phyloP scores from a whole-genome alignment of 2,797 vertebrate genomes.

The Vultur gryphus region DNA sequence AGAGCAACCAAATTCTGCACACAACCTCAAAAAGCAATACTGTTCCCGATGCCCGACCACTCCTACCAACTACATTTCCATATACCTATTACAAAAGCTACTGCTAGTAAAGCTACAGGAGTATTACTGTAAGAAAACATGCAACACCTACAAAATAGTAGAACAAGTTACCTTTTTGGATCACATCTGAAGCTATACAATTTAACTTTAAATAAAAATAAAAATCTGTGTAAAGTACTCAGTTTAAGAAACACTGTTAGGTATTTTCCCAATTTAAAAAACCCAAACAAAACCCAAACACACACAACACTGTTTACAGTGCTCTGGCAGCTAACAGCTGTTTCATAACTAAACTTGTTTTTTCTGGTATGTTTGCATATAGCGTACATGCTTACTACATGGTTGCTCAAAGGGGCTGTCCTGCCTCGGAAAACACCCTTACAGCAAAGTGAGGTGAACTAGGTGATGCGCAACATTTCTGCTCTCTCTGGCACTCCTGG shows the following conservation, averaged over 20 bases:
- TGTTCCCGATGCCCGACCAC: background rate
- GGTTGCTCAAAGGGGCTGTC: background rate
- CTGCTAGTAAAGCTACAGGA: background rate
- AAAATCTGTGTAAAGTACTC: background rate
- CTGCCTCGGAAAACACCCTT: background rate
- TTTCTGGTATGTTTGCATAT: background rate
- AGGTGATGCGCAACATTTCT: background rate
- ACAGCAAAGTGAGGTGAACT: background rate
- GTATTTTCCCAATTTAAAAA: background rate
- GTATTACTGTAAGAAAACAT: background rate
- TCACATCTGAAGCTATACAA: background rate
- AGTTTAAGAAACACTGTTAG: background rate
- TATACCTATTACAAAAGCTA: background rate
- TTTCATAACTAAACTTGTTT: background rate
- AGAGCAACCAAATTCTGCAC: conserved; percentile 27
- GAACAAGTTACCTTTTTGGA: background rate
- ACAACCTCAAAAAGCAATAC: conserved; percentile 20
- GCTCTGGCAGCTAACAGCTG: background rate
- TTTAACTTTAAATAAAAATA: background rate
- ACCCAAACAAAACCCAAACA: background rate
- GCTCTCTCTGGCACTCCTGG: background rate
- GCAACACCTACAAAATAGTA: background rate
- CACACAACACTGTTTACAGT: background rate
- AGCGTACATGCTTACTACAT: background rate
- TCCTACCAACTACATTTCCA: conserved; percentile 21